Evolutionary conservation across 30 jellyfish, hydroid and myxozoan species (phyloP).

Genomic region (Aurelia aurita complex sp. Pacific): DNA sequence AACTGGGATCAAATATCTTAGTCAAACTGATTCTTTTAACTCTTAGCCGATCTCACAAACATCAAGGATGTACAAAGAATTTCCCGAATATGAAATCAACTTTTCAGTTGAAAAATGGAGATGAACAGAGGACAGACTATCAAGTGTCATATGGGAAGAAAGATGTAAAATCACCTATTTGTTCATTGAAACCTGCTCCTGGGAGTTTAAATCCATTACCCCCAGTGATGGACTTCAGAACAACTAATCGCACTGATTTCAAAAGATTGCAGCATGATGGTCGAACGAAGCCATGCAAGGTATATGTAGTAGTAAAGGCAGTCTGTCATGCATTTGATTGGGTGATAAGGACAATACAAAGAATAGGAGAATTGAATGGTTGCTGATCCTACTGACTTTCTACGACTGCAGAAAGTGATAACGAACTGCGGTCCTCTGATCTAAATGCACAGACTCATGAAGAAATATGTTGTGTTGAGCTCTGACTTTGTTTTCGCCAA

Average conservation of each 20-base stretch:
- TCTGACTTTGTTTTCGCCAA: no score
- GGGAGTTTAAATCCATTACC: constrained; percentile 75
- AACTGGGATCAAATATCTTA: no score
- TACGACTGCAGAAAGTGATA: no score
- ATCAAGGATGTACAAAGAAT: constrained; percentile 65
- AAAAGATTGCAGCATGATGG: constrained; percentile 28
- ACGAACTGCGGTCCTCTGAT: no score
- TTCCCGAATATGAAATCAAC: constrained; percentile 44
- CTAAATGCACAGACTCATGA: no score
- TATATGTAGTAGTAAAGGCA: neutral
- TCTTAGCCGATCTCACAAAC: constrained; percentile 74
- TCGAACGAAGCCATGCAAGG: constrained; percentile 83
- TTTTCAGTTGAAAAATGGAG: constrained; percentile 11
- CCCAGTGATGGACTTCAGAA: constrained; percentile 92
- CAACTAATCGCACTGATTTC: constrained; percentile 73
- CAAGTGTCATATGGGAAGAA: constrained; percentile 28
- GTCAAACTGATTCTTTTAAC: no score
- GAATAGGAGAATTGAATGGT: no score
- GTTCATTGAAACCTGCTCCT: constrained; percentile 58
- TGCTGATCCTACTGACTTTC: no score
- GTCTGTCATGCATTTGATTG: no score
- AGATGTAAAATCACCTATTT: constrained; percentile 6
- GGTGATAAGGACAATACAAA: no score
- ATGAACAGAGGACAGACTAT: constrained; percentile 50
- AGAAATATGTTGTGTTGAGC: no score